Percentiles rank a stretch among this genome's conserved stretches.
Evolutionary conservation across 2,113 vertebrate genomes (phyloP).

Genomic region (Scortum barcoo): DNA sequence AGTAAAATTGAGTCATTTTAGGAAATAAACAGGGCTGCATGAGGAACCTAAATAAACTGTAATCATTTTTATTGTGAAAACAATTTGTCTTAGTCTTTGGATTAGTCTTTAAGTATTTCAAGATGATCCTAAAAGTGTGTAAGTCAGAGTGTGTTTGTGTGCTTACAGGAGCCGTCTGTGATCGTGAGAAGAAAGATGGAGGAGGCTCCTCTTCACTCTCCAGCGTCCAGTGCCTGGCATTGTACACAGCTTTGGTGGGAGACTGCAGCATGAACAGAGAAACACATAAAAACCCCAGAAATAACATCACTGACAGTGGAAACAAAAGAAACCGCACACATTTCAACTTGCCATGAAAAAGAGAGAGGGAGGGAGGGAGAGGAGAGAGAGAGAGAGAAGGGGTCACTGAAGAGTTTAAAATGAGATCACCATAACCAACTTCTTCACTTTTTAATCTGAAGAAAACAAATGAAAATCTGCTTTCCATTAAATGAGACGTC

Average conservation of each 20-base stretch:
- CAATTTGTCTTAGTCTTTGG: too few species aligned
- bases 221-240: slow-evolving; percentile 96
- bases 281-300: slow-evolving; percentile 5
- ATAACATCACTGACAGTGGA: neutral
- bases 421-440: too few species aligned
- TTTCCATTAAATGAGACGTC: too few species aligned
- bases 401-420: neutral
- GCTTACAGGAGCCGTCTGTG: slow-evolving; percentile 86
- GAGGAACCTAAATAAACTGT: neutral
- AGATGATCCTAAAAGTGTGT: neutral
- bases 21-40: neutral
- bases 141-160: neutral
- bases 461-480: too few species aligned
- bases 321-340: too few species aligned
- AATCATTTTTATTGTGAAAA: too few species aligned
- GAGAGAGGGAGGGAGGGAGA: too few species aligned
- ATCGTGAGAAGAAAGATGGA: slow-evolving; percentile 83
- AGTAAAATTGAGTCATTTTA: neutral
- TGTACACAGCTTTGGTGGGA: slow-evolving; percentile 98
- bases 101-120: neutral
- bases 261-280: slow-evolving; percentile 84
- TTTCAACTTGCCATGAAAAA: neutral
- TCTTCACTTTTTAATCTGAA: too few species aligned
- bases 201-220: slow-evolving; percentile 90
- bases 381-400: too few species aligned